A percentile compares a stretch with the other conserved stretches of the same genome.
Evolutionary conservation across 2,797 vertebrate species (phyloP).

Genomic region (Mormyrops boulengeri): DNA sequence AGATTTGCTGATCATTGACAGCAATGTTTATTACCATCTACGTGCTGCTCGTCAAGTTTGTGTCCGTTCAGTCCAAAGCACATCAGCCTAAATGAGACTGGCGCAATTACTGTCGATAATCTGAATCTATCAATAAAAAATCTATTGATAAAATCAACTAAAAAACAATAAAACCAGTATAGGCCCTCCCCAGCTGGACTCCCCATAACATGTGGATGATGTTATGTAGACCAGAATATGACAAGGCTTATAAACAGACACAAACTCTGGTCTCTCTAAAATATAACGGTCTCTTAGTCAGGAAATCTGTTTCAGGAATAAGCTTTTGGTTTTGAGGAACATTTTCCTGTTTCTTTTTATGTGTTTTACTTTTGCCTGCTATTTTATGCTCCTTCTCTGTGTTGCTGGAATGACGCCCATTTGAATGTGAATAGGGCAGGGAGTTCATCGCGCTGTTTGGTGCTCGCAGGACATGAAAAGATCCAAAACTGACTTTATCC

Average conservation of each 20-base stretch:
- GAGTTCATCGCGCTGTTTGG: neutral
- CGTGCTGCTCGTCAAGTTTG: neutral
- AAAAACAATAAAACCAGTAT: neutral
- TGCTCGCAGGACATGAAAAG: neutral
- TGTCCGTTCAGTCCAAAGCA: neutral
- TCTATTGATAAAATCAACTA: neutral
- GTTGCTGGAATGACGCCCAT: neutral
- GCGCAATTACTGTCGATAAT: neutral
- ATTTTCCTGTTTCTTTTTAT: constrained; percentile 1
- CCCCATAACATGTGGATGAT: neutral
- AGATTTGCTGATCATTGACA: neutral
- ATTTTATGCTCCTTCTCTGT: neutral
- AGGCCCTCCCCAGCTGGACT: neutral
- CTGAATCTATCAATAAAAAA: neutral
- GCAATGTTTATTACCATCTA: neutral
- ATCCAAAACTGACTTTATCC: neutral
- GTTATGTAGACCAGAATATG: neutral
- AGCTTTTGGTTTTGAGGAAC: neutral
- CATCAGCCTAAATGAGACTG: neutral
- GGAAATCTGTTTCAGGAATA: constrained; percentile 6
- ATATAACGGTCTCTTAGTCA: neutral
- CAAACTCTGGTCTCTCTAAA: neutral
- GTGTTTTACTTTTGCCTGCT: neutral
- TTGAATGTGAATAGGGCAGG: neutral
- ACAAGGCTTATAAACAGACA: neutral